phyloP scores from a whole-genome alignment of 2,797 vertebrate genomes.

The Simalia tracyae region DNA sequence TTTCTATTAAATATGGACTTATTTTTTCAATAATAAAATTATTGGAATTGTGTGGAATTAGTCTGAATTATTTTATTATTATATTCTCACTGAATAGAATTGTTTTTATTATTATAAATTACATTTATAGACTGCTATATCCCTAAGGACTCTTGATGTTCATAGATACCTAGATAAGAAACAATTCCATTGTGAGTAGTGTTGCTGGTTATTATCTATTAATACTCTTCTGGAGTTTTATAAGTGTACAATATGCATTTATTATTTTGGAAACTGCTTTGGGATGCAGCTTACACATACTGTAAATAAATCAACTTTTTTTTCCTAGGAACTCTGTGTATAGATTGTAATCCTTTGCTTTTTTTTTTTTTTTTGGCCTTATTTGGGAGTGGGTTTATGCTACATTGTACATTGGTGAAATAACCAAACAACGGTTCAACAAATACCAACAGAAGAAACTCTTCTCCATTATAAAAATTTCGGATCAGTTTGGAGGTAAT shows the following conservation, averaged over 20 bases:
- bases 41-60: not conserved
- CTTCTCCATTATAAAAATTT: not conserved
- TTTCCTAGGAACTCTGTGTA: not conserved
- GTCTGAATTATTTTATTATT: not conserved
- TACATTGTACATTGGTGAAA: not conserved
- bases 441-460: not conserved
- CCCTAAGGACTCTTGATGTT: not conserved
- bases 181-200: not conserved
- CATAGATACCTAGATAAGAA: not conserved
- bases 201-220: not conserved
- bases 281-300: not conserved
- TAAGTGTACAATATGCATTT: not conserved
- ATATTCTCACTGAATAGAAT: not conserved
- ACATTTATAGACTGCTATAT: not conserved
- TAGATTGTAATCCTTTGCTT: not conserved
- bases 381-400: not conserved
- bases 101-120: not conserved
- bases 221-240: not conserved
- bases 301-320: not conserved
- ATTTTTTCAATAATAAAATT: not conserved
- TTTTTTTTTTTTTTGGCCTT: not conserved
- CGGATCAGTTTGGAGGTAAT: not conserved
- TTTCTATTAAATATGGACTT: not conserved
- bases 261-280: not conserved
- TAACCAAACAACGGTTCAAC: not conserved